Percentiles rank a stretch among this genome's conserved stretches.
phyloP scores from a whole-genome alignment of 2,797 vertebrate species.

The Onychomys torridus region DNA sequence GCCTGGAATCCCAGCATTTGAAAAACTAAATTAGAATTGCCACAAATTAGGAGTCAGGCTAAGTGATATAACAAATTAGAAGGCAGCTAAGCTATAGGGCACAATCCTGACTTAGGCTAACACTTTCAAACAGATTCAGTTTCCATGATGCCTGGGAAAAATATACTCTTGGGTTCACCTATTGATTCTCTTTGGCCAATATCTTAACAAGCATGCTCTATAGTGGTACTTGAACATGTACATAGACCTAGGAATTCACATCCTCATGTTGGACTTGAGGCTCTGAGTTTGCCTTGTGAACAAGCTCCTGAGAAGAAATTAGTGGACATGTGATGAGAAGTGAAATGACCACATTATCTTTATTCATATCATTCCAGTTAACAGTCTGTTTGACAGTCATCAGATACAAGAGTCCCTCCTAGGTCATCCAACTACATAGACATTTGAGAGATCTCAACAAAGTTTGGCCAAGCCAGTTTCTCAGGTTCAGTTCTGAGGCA shows the following conservation, averaged over 20 bases:
- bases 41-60: background rate
- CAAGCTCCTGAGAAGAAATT: background rate
- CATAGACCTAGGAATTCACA: background rate
- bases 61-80: background rate
- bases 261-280: background rate
- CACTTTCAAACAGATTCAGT: background rate
- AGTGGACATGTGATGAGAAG: no score
- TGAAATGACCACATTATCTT: background rate
- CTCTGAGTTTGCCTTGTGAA: background rate
- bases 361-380: background rate
- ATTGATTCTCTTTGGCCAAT: background rate
- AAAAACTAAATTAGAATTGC: background rate
- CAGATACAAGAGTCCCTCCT: background rate
- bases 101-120: background rate
- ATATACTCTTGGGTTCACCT: background rate
- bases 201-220: background rate
- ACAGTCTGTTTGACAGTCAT: background rate
- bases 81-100: background rate
- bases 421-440: background rate
- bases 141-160: background rate
- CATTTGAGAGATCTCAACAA: background rate
- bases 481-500: background rate
- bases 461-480: background rate
- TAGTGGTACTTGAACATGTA: background rate
- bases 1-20: background rate